Evolutionary conservation across 2,113 vertebrate species (phyloP).

Genomic region (Delphinus delphis): DNA sequence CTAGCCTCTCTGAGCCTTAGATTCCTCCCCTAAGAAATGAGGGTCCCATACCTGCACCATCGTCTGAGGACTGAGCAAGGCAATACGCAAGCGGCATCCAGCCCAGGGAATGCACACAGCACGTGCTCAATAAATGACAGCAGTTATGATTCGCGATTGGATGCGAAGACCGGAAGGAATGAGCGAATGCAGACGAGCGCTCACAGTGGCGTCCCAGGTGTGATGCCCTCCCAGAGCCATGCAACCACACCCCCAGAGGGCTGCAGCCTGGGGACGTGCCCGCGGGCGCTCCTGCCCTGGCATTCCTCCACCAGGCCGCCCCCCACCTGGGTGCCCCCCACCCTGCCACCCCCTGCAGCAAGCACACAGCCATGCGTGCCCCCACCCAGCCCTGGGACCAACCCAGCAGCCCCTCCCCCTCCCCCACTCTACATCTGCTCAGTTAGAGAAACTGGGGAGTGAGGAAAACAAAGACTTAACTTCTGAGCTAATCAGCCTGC

Average conservation of each 20-base stretch:
- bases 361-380: neutral
- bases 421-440: constrained; percentile 78
- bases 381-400: neutral
- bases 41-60: neutral
- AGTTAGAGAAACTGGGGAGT: constrained; percentile 69
- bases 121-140: neutral
- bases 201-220: neutral
- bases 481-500: constrained; percentile 85
- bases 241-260: neutral
- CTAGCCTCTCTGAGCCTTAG: neutral
- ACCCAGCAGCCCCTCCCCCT: neutral
- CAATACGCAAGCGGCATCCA: neutral
- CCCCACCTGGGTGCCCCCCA: neutral
- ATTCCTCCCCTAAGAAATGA: neutral
- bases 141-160: too few relatives aligned
- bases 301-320: neutral
- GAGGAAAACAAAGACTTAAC: constrained; percentile 82
- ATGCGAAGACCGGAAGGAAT: neutral
- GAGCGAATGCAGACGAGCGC: neutral
- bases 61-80: neutral
- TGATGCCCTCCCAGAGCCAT: neutral
- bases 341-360: neutral
- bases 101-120: neutral
- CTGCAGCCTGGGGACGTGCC: too few relatives aligned
- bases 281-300: neutral